phyloP scores from a whole-genome alignment of 2,888 invertebrate genomes.

The Pseudoips prasinana region DNA sequence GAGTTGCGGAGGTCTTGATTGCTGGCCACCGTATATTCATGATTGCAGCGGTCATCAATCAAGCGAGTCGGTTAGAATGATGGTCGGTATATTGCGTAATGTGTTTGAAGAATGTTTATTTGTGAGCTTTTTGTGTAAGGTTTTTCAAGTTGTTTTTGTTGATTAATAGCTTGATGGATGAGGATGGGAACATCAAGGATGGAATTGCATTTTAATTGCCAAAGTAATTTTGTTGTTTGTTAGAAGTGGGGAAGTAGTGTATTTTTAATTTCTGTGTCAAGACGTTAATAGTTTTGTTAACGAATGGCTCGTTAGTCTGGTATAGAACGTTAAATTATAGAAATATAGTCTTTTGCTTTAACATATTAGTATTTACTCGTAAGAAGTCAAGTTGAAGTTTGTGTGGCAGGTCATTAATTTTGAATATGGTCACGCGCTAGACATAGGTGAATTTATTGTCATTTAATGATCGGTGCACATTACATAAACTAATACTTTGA shows the following conservation, averaged over 20 bases:
- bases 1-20: slow-evolving; percentile 27
- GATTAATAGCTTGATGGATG: slow-evolving; percentile 60
- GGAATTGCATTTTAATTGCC: slow-evolving; percentile 34
- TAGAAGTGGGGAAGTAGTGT: neutral
- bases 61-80: slow-evolving; percentile 57
- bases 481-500: too few relatives aligned
- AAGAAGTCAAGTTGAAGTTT: too few relatives aligned
- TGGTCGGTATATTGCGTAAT: slow-evolving; percentile 63
- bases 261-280: neutral
- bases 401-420: too few relatives aligned
- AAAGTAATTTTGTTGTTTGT: slow-evolving; percentile 15
- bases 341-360: too few relatives aligned
- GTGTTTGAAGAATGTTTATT: slow-evolving; percentile 65
- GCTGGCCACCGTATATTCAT: slow-evolving; percentile 51
- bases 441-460: too few relatives aligned
- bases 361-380: neutral
- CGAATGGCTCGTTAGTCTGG: too few relatives aligned
- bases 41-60: slow-evolving; percentile 66
- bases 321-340: too few relatives aligned
- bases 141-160: slow-evolving; percentile 53
- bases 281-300: neutral
- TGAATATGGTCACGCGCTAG: too few relatives aligned
- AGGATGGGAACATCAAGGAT: slow-evolving; percentile 36
- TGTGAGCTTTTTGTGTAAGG: slow-evolving; percentile 48
- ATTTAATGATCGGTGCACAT: too few relatives aligned